phyloP scores from a whole-genome alignment of 2,888 invertebrate genomes.

The Eupithecia subfuscata region DNA sequence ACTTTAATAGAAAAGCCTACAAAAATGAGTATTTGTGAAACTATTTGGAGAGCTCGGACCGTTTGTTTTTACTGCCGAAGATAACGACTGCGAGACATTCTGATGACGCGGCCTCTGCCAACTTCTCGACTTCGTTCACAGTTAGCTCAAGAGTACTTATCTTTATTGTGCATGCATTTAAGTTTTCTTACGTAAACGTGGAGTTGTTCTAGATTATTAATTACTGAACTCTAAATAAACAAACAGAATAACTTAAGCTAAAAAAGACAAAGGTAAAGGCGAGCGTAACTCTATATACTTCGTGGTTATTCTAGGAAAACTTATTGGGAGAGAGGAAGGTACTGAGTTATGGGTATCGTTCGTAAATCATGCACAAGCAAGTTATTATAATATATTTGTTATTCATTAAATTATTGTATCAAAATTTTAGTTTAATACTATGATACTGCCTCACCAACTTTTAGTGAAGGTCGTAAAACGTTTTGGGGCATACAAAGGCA shows the following conservation, averaged over 20 bases:
- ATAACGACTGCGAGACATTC: background rate
- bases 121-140: constrained; percentile 44
- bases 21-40: constrained; percentile 30
- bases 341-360: background rate
- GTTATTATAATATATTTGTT: too few relatives aligned
- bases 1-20: constrained; percentile 17
- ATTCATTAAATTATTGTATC: too few relatives aligned
- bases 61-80: constrained; percentile 52
- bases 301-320: background rate
- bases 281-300: background rate
- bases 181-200: background rate
- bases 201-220: background rate
- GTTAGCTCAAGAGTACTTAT: constrained; percentile 26
- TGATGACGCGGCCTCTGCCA: constrained; percentile 32
- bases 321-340: background rate
- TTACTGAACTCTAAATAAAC: background rate
- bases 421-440: too few relatives aligned
- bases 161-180: constrained; percentile 12
- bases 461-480: background rate
- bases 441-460: background rate
- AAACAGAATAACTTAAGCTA: background rate
- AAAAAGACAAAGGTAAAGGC: background rate
- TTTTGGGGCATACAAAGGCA: background rate
- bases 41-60: constrained; percentile 50
- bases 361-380: background rate